Evolutionary conservation across 2,888 invertebrate genomes (phyloP), one percentile per base, ranked within the genome.

Genomic region (Sphaerophoria taeniata): DNA sequence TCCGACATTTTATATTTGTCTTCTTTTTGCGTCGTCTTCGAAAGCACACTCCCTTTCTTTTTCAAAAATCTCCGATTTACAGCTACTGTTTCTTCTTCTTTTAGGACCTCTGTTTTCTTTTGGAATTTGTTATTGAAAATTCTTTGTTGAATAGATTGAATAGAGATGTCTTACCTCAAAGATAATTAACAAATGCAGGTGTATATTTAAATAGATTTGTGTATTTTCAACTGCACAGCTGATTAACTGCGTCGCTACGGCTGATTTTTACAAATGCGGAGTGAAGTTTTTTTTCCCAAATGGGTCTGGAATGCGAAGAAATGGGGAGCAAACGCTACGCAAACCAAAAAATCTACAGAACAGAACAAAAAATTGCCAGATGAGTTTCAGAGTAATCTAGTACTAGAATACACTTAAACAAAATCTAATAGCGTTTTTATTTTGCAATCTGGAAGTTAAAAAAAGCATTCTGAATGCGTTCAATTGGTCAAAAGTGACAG

Each of bases 1-100:
- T 98, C 98, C 91, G 97, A 96, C 98, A 98, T 98, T 89, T 90
- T 93, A 53, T 70, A 49, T 9, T 47, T 69, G 69, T 24, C 4
- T 55, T 45, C 24, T 73, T 33, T 16, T 73, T 49, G 14, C 47
- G 65, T 11, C 55, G 67, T 34, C 14, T 76, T 16, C 11, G 7
- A 39, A 39, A 49, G 14, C 49, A 65, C 85, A 81, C 76, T 85
- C 72, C 84, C 76, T 77, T 81, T 69, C 72, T 69, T 24, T 49
- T 16, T 11, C 11, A 49, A 3, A 60, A 61, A 61, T 36, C 43
- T 56, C 61, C n/a, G 53, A 58, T 74, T 84, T 75, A 84, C 84
- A 76, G 84, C 74, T 84, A 79, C 47, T 60, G 43, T 55, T 53
- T 72, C 49, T 45, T 45, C 58, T 60, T 53, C 36, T 14, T 43